phyloP scores from a whole-genome alignment of 2,888 invertebrate species.

The Eupithecia abbreviata region DNA sequence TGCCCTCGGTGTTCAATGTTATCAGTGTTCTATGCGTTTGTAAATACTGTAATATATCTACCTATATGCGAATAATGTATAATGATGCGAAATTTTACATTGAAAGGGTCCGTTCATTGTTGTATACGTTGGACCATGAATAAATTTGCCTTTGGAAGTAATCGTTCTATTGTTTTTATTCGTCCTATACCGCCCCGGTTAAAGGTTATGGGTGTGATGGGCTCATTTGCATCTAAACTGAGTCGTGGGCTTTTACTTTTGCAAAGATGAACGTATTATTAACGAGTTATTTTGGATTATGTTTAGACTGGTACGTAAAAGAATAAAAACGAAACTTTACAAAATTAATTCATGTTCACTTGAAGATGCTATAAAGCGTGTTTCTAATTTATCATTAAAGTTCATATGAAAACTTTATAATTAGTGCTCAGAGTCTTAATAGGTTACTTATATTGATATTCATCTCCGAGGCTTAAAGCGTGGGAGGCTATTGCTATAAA shows the following conservation, averaged over 20 bases:
- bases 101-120: constrained; percentile 82
- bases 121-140: constrained; percentile 82
- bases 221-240: constrained; percentile 42
- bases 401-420: neutral
- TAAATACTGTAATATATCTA: constrained; percentile 79
- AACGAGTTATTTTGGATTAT: constrained; percentile 9
- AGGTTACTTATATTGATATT: neutral
- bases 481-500: neutral
- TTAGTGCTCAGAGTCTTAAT: neutral
- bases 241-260: constrained; percentile 19
- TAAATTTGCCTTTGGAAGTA: constrained; percentile 80
- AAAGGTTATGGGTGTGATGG: constrained; percentile 35
- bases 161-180: constrained; percentile 52
- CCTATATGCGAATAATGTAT: constrained; percentile 64
- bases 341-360: neutral
- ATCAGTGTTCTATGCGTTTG: constrained; percentile 66
- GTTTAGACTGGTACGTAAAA: neutral
- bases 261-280: constrained; percentile 14
- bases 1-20: constrained; percentile 71
- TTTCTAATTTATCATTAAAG: neutral
- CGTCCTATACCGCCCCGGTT: constrained; percentile 33
- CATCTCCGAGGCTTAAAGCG: neutral
- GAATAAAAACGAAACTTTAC: constrained; percentile 3
- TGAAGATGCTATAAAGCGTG: neutral
- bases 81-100: constrained; percentile 80